A percentile compares a stretch with the other conserved stretches of the same genome.
Conservation (phyloP, 1,140 invertebrate genomes). For the Drosophila orosa region DNA sequence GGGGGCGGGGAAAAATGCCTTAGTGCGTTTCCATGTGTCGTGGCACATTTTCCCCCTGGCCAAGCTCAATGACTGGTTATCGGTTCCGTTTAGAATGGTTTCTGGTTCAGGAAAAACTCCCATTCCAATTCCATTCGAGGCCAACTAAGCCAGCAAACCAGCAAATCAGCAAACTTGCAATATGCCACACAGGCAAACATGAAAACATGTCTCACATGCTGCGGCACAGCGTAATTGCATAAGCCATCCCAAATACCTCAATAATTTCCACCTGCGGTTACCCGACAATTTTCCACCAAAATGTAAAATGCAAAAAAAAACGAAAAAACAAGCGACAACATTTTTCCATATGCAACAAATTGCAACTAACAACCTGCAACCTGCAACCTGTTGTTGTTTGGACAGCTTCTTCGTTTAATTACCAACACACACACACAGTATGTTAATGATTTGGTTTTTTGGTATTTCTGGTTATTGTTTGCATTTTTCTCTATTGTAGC, state of each 20-base stretch:
- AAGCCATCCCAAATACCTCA: constrained; percentile 60
- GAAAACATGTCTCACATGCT: constrained; percentile 59
- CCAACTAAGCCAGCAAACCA: constrained; percentile 2
- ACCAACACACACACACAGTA: constrained; percentile 42
- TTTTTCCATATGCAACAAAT: constrained; percentile 47
- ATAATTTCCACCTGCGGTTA: constrained; percentile 55
- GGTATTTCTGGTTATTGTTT: constrained; percentile 79
- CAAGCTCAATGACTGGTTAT: constrained; percentile 70
- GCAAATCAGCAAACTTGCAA: constrained; percentile 1
- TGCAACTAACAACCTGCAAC: constrained; percentile 21
- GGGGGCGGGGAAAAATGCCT: constrained; percentile 13
- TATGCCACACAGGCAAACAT: constrained; percentile 42
- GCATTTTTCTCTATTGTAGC: constrained; percentile 32
- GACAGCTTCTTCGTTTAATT: constrained; percentile 70
- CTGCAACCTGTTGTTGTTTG: constrained; percentile 58
- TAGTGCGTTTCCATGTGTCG: constrained; percentile 50
- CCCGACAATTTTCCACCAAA: constrained; percentile 32
- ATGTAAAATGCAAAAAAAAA: constrained; percentile 18
- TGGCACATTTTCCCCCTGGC: constrained; percentile 47
- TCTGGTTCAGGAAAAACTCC: constrained; percentile 46
- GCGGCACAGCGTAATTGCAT: constrained; percentile 67
- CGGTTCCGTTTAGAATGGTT: constrained; percentile 62
- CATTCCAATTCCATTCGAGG: constrained; percentile 16
- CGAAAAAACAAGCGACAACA: constrained; percentile 29
- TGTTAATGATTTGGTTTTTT: constrained; percentile 62